phyloP scores from a whole-genome alignment of 2,888 invertebrate species.

The Antitype chi region DNA sequence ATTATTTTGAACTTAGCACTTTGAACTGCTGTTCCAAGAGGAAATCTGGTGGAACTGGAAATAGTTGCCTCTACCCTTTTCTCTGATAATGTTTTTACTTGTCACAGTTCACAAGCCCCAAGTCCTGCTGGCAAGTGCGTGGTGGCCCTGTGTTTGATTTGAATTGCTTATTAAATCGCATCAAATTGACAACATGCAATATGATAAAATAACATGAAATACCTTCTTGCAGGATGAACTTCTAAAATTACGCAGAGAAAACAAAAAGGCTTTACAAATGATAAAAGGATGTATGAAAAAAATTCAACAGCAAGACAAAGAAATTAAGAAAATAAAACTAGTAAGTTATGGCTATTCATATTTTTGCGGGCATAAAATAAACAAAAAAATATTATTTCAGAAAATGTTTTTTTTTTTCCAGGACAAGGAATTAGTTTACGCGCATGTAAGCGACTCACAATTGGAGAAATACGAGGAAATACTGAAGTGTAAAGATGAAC shows the following conservation, averaged over 20 bases:
- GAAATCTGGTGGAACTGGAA: not conserved
- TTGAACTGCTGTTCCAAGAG: not conserved
- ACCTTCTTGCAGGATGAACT: constrained; percentile 83
- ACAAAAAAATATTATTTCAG: not conserved
- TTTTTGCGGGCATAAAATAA: not conserved
- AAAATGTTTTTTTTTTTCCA: constrained; percentile 60
- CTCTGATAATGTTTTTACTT: not conserved
- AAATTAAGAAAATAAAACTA: constrained; percentile 86
- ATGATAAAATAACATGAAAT: not conserved
- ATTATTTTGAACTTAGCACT: not conserved
- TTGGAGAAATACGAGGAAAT: constrained; percentile 87
- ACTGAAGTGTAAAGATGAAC: constrained; percentile 89
- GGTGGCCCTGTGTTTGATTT: not conserved
- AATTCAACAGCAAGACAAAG: constrained; percentile 89
- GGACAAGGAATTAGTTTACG: constrained; percentile 85
- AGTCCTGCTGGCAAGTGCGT: not conserved
- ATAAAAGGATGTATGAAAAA: constrained; percentile 91
- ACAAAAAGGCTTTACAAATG: constrained; percentile 90
- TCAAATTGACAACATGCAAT: not conserved
- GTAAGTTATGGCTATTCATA: constrained; percentile 67
- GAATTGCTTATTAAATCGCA: not conserved
- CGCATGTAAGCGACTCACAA: constrained; percentile 85
- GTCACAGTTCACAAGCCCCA: not conserved
- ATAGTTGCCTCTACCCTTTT: not conserved
- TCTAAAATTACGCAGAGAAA: constrained; percentile 87